These are phyloP conservation scores for Drosophila paulistorum DNA, from an alignment of 1,140 invertebrate genomes.

Conservation along the genomic window DNA sequence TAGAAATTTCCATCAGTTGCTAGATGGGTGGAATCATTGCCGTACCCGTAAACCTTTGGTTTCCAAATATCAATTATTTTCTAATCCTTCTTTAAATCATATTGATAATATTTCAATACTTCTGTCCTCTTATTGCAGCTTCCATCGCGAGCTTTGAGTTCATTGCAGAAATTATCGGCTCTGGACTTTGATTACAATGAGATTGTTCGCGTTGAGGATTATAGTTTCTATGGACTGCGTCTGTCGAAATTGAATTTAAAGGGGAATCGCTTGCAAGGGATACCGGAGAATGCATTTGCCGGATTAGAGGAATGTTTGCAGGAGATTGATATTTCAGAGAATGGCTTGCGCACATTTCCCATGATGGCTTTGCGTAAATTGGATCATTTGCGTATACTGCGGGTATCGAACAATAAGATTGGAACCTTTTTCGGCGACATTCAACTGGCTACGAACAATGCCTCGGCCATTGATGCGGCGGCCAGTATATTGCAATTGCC, in stretches of 20 bases:
- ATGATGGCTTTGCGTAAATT: conserved; percentile 90
- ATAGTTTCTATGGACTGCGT: conserved; percentile 93
- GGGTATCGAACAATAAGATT: conserved; percentile 93
- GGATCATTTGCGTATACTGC: conserved; percentile 88
- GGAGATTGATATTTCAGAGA: conserved; percentile 93
- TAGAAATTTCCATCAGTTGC: too few species aligned
- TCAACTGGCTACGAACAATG: conserved; percentile 77
- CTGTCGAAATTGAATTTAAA: conserved; percentile 93
- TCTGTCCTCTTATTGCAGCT: conserved; percentile 83
- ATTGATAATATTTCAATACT: background rate
- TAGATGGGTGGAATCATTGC: too few species aligned
- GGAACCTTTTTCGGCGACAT: conserved; percentile 83
- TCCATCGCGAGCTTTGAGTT: conserved; percentile 91
- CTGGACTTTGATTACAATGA: conserved; percentile 94
- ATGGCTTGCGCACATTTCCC: conserved; percentile 92
- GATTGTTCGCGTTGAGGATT: conserved; percentile 91
- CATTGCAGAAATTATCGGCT: conserved; percentile 88
- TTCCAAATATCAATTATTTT: too few species aligned
- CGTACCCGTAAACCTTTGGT: too few species aligned
- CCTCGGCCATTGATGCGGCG: conserved; percentile 66
- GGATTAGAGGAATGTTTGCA: conserved; percentile 91
- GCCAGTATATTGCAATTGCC: conserved; percentile 85
- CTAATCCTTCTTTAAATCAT: too few species aligned
- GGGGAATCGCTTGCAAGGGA: conserved; percentile 90
- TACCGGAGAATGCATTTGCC: conserved; percentile 93